phyloP scores from a whole-genome alignment of 2,797 vertebrate species.

The Periophthalmus magnuspinnatus region DNA sequence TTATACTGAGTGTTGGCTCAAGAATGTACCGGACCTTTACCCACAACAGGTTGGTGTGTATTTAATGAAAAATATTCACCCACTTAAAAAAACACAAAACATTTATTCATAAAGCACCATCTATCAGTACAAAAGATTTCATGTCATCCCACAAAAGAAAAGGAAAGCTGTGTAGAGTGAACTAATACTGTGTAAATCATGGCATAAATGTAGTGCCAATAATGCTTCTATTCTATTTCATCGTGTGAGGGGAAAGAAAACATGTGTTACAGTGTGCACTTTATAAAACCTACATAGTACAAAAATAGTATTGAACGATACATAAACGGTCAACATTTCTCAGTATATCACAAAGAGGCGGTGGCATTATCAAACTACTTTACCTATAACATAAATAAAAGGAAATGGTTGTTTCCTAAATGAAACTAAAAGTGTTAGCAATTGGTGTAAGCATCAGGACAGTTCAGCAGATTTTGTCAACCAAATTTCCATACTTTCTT shows the following conservation, averaged over 20 bases:
- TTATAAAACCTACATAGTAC: constrained; percentile 48
- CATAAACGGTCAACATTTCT: constrained; percentile 41
- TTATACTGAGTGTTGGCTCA: too few relatives aligned
- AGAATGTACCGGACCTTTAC: background rate
- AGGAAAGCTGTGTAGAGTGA: background rate
- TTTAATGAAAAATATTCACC: background rate
- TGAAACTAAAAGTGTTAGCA: constrained; percentile 26
- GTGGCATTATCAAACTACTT: background rate
- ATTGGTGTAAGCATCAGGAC: background rate
- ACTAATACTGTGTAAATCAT: constrained; percentile 1
- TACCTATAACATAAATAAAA: constrained; percentile 54
- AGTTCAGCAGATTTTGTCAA: background rate
- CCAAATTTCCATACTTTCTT: background rate
- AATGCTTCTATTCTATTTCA: constrained; percentile 5
- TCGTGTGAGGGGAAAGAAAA: constrained; percentile 28
- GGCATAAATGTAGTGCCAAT: background rate
- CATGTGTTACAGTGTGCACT: constrained; percentile 34
- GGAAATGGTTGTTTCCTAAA: constrained; percentile 16
- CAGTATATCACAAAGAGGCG: background rate
- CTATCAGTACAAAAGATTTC: constrained; percentile 59
- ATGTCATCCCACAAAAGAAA: background rate
- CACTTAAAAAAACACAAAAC: constrained; percentile 44
- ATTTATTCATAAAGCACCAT: constrained; percentile 76
- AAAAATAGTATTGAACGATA: constrained; percentile 34
- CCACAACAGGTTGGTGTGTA: background rate